Evolutionary conservation across 2,113 vertebrate species (phyloP).

Genomic region (Sus scrofa): T2T-Sscrofa CM000824.6:165763501-165764000

Average conservation of each 20-base stretch:
- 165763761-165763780: slow-evolving; percentile 21
- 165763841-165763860: slow-evolving; percentile 9
- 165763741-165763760: not conserved
- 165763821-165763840: not conserved
- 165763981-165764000: not conserved
- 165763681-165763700: too few relatives aligned
- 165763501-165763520: not conserved
- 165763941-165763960: not conserved
- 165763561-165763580: not conserved
- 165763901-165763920: not conserved
- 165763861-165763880: not conserved
- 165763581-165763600: not conserved
- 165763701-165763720: too few relatives aligned
- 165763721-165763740: too few relatives aligned
- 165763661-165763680: too few relatives aligned
- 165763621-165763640: too few relatives aligned
- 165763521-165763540: not conserved
- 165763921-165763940: slow-evolving; percentile 23
- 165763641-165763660: too few relatives aligned
- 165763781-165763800: not conserved
- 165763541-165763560: too few relatives aligned
- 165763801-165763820: slow-evolving; percentile 32
- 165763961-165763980: slow-evolving; percentile 29
- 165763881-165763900: not conserved
- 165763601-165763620: not conserved